phyloP scores from a whole-genome alignment of 1,140 invertebrate species.

The Hycleus cichorii region DNA sequence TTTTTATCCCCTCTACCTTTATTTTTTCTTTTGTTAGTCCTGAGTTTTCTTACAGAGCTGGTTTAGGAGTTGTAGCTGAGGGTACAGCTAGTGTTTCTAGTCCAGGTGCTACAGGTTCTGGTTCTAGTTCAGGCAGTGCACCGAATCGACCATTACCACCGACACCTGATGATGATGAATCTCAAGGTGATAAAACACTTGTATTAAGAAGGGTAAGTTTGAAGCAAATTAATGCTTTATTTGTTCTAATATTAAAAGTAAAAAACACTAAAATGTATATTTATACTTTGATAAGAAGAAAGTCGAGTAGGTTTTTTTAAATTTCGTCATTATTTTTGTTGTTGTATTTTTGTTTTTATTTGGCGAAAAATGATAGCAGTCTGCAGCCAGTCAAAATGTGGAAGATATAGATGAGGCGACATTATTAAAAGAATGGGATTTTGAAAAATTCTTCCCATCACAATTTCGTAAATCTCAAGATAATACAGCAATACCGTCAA shows the following conservation, averaged over 20 bases:
- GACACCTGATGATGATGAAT: constrained; percentile 84
- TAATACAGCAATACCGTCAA: constrained; percentile 39
- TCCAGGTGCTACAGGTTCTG: constrained; percentile 46
- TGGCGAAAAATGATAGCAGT: constrained; percentile 30
- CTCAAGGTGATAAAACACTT: constrained; percentile 73
- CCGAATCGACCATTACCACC: constrained; percentile 89
- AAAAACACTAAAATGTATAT: not conserved
- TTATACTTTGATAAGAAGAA: not conserved
- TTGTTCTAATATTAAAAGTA: not conserved
- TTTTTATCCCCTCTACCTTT: not conserved
- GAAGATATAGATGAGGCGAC: constrained; percentile 61
- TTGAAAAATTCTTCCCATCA: constrained; percentile 70
- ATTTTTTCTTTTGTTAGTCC: constrained; percentile 51
- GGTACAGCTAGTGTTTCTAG: constrained; percentile 38
- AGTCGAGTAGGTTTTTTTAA: not conserved
- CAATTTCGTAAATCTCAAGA: constrained; percentile 35
- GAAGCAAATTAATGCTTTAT: too few species aligned
- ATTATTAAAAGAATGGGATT: constrained; percentile 74
- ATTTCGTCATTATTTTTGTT: constrained; percentile 1
- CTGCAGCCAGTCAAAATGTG: constrained; percentile 36
- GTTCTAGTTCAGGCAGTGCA: constrained; percentile 59
- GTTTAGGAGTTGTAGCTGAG: constrained; percentile 51
- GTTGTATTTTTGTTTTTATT: constrained; percentile 1
- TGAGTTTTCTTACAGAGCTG: constrained; percentile 81
- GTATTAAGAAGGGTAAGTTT: constrained; percentile 81